Evolutionary conservation across 2,888 invertebrate species (phyloP).

Genomic region (Ectemnius lituratus): DNA sequence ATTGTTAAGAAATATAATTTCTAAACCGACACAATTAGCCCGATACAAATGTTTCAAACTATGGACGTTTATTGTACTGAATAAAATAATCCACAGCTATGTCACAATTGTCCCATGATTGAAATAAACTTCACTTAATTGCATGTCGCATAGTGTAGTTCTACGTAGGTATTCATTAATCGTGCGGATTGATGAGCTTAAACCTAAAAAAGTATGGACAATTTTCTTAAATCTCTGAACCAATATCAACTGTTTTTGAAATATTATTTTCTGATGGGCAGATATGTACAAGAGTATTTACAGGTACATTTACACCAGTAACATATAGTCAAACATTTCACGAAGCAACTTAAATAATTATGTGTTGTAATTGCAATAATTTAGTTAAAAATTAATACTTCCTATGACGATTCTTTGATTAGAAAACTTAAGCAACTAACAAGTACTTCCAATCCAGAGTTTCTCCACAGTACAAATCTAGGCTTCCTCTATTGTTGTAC

Average conservation of each 20-base stretch:
- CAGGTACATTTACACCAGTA: constrained; percentile 68
- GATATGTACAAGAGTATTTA: constrained; percentile 72
- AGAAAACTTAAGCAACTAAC: constrained; percentile 65
- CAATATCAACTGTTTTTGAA: constrained; percentile 56
- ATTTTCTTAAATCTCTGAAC: constrained; percentile 55
- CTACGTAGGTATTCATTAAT: constrained; percentile 32
- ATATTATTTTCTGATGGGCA: constrained; percentile 54
- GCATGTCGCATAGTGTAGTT: constrained; percentile 33
- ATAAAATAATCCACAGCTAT: neutral
- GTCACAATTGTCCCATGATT: neutral
- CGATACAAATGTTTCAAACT: too few relatives aligned
- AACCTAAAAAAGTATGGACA: constrained; percentile 47
- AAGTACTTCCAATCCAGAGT: constrained; percentile 54
- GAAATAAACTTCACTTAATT: constrained; percentile 11
- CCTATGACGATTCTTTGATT: constrained; percentile 72
- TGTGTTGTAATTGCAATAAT: constrained; percentile 66
- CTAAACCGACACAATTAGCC: too few relatives aligned
- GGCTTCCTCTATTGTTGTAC: constrained; percentile 26
- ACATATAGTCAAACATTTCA: constrained; percentile 51
- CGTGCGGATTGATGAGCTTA: constrained; percentile 29
- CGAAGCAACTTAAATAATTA: constrained; percentile 60
- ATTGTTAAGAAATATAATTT: too few relatives aligned
- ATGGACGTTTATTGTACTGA: neutral
- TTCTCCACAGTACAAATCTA: constrained; percentile 37
- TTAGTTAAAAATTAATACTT: constrained; percentile 70